A percentile compares a stretch with the other conserved stretches of the same genome.
These are phyloP conservation scores for Phaethornis superciliosus DNA, from an alignment of 2,113 vertebrate genomes.

Conservation along the genomic window DNA sequence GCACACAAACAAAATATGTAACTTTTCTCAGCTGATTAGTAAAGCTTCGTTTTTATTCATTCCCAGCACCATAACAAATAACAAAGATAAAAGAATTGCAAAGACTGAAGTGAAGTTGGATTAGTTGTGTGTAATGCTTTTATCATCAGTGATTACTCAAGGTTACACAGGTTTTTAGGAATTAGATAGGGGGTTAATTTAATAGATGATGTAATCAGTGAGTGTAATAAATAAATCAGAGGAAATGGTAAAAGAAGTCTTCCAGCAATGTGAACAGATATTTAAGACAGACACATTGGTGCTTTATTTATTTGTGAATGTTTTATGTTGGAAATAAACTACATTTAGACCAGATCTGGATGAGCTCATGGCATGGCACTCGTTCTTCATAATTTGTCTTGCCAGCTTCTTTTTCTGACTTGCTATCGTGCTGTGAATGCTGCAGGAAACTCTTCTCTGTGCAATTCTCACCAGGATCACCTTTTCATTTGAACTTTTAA, in stretches of 20 bases:
- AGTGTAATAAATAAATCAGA: slow-evolving; percentile 34
- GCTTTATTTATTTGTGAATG: slow-evolving; percentile 36
- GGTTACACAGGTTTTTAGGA: slow-evolving; percentile 38
- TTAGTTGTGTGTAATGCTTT: slow-evolving; percentile 45
- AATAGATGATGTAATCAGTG: slow-evolving; percentile 18
- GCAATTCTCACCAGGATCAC: neutral
- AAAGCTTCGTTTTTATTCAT: slow-evolving; percentile 45
- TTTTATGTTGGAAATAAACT: slow-evolving; percentile 6
- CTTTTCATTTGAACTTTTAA: neutral
- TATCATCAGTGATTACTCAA: slow-evolving; percentile 48
- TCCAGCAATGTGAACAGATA: neutral
- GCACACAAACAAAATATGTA: neutral
- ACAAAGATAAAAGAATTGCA: slow-evolving; percentile 51
- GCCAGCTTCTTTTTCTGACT: neutral
- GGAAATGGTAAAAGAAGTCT: neutral
- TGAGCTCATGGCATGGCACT: neutral
- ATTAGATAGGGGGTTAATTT: slow-evolving; percentile 17
- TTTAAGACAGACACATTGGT: neutral
- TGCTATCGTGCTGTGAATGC: neutral
- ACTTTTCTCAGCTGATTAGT: slow-evolving; percentile 42
- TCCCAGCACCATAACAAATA: slow-evolving; percentile 46
- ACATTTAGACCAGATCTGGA: neutral
- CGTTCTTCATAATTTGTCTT: neutral
- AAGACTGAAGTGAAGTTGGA: slow-evolving; percentile 36
- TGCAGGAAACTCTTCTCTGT: neutral